Percentiles rank a stretch among this genome's conserved stretches.
These are phyloP conservation scores for Cliona cf. orientalis DNA, from an alignment of 37 sponge, comb jelly and placozoan genomes.

Conservation along the genomic window DNA sequence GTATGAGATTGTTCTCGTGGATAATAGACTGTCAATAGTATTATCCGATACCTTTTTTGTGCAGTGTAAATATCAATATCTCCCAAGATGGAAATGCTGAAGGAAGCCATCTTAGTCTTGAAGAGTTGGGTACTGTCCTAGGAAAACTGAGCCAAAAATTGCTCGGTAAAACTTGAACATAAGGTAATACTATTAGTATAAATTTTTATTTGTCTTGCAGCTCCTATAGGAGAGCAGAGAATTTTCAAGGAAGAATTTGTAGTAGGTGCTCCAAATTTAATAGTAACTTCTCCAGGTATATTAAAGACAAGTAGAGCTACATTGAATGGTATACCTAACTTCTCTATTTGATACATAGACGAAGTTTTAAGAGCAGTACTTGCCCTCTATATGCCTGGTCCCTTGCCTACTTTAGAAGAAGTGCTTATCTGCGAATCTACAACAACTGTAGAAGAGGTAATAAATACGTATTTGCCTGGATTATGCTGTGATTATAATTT, in stretches of 20 bases:
- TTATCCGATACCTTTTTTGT: too few species aligned
- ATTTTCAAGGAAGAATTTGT: conserved; percentile 15
- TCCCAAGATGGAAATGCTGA: conserved; percentile 11
- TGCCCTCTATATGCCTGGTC: conserved; percentile 45
- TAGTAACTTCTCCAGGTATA: conserved; percentile 24
- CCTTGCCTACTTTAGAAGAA: conserved; percentile 74
- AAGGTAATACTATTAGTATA: too few species aligned
- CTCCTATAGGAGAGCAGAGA: neutral
- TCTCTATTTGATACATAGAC: too few species aligned
- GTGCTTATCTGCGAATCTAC: conserved; percentile 55
- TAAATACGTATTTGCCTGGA: too few species aligned
- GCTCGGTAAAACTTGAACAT: conserved; percentile 14
- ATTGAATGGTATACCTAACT: too few species aligned
- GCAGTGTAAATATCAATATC: too few species aligned
- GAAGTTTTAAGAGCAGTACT: conserved; percentile 46
- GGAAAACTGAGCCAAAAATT: neutral
- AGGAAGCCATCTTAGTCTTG: conserved; percentile 1
- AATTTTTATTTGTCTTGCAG: conserved; percentile 6
- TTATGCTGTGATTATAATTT: too few species aligned
- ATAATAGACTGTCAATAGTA: too few species aligned
- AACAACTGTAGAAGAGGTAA: conserved; percentile 82
- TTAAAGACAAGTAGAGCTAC: too few species aligned
- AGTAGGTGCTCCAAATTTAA: conserved; percentile 40
- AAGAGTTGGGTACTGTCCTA: conserved; percentile 21
- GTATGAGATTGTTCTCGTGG: too few species aligned